These are phyloP conservation scores for Orussus abietinus DNA, from an alignment of 1,140 invertebrate genomes.

Conservation along the genomic window DNA sequence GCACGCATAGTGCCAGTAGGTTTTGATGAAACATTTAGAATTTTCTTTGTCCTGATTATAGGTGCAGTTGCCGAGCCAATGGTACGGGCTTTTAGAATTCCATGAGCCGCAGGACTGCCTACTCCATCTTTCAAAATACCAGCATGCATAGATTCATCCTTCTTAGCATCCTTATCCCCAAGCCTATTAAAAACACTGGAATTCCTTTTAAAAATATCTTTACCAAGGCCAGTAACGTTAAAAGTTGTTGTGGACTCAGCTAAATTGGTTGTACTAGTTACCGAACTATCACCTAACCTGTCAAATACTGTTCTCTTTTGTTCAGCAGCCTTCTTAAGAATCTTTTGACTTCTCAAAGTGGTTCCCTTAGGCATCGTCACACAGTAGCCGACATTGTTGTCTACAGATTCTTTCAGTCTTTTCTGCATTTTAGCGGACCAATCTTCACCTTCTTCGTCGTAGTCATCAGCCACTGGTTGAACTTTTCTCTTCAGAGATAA, in stretches of 20 bases:
- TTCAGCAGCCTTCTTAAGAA: constrained; percentile 41
- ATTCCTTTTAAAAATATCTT: constrained; percentile 39
- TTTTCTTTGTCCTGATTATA: constrained; percentile 26
- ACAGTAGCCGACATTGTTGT: constrained; percentile 46
- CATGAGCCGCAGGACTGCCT: constrained; percentile 13
- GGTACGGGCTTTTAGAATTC: constrained; percentile 38
- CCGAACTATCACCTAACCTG: constrained; percentile 48
- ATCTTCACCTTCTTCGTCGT: constrained; percentile 23
- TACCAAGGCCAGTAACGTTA: constrained; percentile 45
- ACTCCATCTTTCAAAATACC: constrained; percentile 40
- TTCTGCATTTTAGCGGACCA: constrained; percentile 19
- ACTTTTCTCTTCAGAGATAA: constrained; percentile 28
- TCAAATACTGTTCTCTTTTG: constrained; percentile 51
- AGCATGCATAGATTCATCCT: not conserved
- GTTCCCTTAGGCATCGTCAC: constrained; percentile 48
- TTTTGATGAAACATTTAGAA: constrained; percentile 22
- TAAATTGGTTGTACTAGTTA: constrained; percentile 47
- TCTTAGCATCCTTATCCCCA: constrained; percentile 40
- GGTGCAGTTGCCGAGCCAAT: constrained; percentile 20
- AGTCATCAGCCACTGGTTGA: constrained; percentile 10
- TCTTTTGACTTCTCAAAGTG: constrained; percentile 42
- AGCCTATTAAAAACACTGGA: constrained; percentile 47
- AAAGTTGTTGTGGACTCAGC: constrained; percentile 39
- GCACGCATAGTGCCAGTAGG: constrained; percentile 46
- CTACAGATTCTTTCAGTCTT: constrained; percentile 33